Evolutionary conservation across 2,797 vertebrate species (phyloP), one percentile per base, ranked within the genome.

Genomic region (Sorex maritimensis): DNA sequence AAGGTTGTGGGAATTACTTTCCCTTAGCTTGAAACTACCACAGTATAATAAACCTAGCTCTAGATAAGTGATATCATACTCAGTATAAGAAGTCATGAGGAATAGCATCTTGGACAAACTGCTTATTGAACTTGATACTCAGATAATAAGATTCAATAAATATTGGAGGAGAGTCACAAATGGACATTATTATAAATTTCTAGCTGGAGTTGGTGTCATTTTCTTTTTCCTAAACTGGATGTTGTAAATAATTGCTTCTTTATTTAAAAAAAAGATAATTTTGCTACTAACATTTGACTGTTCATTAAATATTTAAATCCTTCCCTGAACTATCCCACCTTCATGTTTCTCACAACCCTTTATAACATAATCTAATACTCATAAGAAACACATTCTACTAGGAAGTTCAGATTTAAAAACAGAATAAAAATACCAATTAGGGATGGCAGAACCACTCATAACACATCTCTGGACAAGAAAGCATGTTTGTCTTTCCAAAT

Each of bases 1-100:
- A 88, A 46, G 49, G 28, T 71, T 65, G n/a, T 61, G 67, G 30
- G 69, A 65, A 79, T 61, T 89, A 26, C 52, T 86, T 81, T 38
- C n/a, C 7, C 24, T 78, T 38, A 52, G 21, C 4, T 69, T 83
- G 49, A 84, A 72, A 7, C 6, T 55, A 30, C 75, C 38, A 24
- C 28, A 78, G 38, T 74, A 5, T 28, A 89, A 74, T 46, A 12
- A 61, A 28, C 7, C 17, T 15, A 88, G 21, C n/a, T 86, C 41
- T 71, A 71, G 49, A 44, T 46, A 38, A 71, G 4, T 28, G 8
- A 1, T 46, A 19, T n/a, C 5, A 3, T 34, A 63, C 6, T n/a
- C 30, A 34, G 12, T 8, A n/a, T 23, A 55, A 11, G 38, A 13
- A 82, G 55, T 28, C 3, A 55, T 41, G 13, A 55, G 11, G 73